Conservation (phyloP, 1,140 invertebrate species). For the Hesperophylax magnus region DNA sequence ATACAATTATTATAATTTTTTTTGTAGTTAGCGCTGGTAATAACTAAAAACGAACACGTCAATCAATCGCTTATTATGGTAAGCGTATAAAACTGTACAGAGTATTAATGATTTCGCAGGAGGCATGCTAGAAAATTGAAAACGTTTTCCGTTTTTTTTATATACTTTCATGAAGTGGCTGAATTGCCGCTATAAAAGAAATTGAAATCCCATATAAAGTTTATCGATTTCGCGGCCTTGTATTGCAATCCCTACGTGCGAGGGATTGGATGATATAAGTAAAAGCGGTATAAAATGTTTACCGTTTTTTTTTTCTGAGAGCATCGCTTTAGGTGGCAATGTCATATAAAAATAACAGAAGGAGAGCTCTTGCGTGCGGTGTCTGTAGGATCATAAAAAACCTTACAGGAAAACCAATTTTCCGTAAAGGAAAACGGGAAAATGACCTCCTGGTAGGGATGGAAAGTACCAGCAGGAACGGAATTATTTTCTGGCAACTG, state of each 20-base stretch:
- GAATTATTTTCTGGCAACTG: too few relatives aligned
- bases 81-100: too few relatives aligned
- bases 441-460: background rate
- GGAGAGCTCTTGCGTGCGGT: background rate
- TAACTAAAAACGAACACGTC: too few relatives aligned
- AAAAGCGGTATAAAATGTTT: conserved; percentile 48
- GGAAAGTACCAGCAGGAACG: background rate
- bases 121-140: too few relatives aligned
- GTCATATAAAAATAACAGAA: conserved; percentile 30
- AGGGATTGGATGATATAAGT: conserved; percentile 55
- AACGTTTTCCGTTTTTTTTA: too few relatives aligned
- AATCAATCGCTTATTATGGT: too few relatives aligned
- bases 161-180: too few relatives aligned
- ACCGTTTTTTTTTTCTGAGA: conserved; percentile 27
- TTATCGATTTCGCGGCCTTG: background rate
- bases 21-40: too few relatives aligned
- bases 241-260: conserved; percentile 19
- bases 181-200: background rate
- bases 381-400: conserved; percentile 29
- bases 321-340: conserved; percentile 33
- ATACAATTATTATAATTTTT: too few relatives aligned
- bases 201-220: background rate
- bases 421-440: conserved; percentile 20
- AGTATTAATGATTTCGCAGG: too few relatives aligned
- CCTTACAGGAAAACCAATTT: conserved; percentile 38